These are phyloP conservation scores for Lethenteron camtschaticum DNA, from an alignment of 2,113 vertebrate genomes.

Conservation along the genomic window DNA sequence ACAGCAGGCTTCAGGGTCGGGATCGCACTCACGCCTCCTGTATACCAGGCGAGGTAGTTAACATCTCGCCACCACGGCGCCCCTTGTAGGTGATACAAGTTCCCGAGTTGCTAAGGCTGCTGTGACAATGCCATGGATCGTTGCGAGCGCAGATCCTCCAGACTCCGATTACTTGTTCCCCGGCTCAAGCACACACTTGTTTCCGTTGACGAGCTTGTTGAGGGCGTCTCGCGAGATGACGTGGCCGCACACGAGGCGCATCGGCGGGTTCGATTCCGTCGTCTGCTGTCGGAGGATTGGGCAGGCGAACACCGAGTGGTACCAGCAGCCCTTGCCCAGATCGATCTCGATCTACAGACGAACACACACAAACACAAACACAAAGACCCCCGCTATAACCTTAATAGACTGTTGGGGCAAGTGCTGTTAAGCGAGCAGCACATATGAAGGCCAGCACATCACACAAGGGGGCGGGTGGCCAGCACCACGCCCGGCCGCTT, in stretches of 20 bases:
- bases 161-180: neutral
- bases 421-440: no score
- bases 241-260: constrained; percentile 54
- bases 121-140: neutral
- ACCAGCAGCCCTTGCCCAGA: constrained; percentile 53
- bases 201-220: constrained; percentile 65
- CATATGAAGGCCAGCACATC: no score
- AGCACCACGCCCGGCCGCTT: no score
- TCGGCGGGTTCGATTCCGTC: constrained; percentile 50
- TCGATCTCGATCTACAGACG: constrained; percentile 44
- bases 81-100: neutral
- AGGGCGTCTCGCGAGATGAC: constrained; percentile 60
- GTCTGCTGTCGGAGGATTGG: constrained; percentile 59
- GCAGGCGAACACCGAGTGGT: constrained; percentile 57
- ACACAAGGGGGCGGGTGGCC: no score
- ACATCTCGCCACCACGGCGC: neutral
- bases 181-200: constrained; percentile 36
- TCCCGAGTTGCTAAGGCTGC: neutral
- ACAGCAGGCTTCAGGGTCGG: no score
- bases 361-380: no score
- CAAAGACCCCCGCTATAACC: no score
- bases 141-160: neutral
- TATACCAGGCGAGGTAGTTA: neutral
- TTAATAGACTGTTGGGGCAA: no score
- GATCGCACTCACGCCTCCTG: neutral